Base-by-base conservation (phyloP, 2,113 vertebrate genomes). In the Tenrec ecaudatus region DNA sequence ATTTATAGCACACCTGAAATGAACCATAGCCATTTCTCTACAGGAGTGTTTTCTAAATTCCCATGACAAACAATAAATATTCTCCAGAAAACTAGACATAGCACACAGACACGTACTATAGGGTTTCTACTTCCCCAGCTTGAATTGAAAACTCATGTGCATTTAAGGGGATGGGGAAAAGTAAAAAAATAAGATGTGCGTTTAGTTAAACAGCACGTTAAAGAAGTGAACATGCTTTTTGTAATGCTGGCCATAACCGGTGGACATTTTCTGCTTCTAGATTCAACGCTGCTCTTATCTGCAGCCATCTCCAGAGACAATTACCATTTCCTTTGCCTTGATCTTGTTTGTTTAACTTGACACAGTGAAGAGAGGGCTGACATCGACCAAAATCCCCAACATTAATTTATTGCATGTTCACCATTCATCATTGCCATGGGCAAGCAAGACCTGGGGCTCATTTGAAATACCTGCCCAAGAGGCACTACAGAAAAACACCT, bases 291-390 rank as follows among this genome's bases (percentile, higher is more conserved):
- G 96, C 97, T 97, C 98, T 98, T 98, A 98, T 98, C 98, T 97
- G 89, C 98, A 98, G 98, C 98, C 98, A 99, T 99, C 98, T 99
- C 98, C 86, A 98, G 98, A 99, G 98, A 99, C 98, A 99, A 99
- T 99, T 99, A 99, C 98, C 98, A 99, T 99, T 98, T 98, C 97
- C 98, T 98, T 97, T 98, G 98, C 98, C 98, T 99, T 99, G 98
- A 99, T 99, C 99, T 99, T 99, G 99, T 99, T 99, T 99, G 99
- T 99, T 99, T 99, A 99, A 99, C 98, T 99, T 99, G 99, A 99
- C 99, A 99, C 98, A 97, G 98, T 98, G 99, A 99, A 99, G 98
- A 99, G 99, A 99, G 98, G 98, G 98, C 98, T 98, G 99, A 99
- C 99, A 99, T 98, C 99, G 99, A 99, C 98, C 99, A 98, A 99